phyloP scores from a whole-genome alignment of 2,113 vertebrate species.

The Tragelaphus scriptus region DNA sequence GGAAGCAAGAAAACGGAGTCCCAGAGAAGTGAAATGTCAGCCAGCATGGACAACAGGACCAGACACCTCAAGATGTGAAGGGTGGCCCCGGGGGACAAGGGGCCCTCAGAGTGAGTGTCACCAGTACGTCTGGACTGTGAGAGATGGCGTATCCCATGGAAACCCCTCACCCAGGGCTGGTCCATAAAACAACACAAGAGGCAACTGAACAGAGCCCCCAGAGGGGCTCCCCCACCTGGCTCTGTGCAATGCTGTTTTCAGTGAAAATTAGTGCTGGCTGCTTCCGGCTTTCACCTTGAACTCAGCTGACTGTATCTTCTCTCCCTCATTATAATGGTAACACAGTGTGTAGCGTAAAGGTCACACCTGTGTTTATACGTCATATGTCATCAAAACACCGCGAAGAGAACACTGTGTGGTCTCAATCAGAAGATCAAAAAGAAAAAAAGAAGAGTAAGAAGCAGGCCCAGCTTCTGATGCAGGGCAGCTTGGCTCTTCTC shows the following conservation, averaged over 20 bases:
- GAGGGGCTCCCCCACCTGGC: not conserved
- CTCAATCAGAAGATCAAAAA: constrained; percentile 44
- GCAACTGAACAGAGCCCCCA: not conserved
- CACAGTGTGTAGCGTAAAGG: not conserved
- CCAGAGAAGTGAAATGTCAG: not conserved
- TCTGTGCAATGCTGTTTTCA: not conserved
- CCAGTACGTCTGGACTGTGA: not conserved
- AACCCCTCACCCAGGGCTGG: not conserved
- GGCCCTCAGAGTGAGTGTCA: not conserved
- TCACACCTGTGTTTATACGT: constrained; percentile 53
- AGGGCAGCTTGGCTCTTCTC: not conserved
- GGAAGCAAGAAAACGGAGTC: not conserved
- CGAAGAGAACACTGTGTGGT: constrained; percentile 26
- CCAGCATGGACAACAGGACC: not conserved
- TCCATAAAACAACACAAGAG: not conserved
- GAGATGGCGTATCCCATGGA: not conserved
- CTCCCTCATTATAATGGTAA: not conserved
- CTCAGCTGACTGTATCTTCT: constrained; percentile 56
- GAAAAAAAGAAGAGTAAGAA: not conserved
- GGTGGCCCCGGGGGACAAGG: not conserved
- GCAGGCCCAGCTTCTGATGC: not conserved
- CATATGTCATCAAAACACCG: constrained; percentile 13
- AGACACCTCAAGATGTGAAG: not conserved
- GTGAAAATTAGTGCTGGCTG: constrained; percentile 23
- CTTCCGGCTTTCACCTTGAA: constrained; percentile 37